Base-by-base conservation (phyloP, 2,888 invertebrate genomes). In the Nudaria mundana region DNA sequence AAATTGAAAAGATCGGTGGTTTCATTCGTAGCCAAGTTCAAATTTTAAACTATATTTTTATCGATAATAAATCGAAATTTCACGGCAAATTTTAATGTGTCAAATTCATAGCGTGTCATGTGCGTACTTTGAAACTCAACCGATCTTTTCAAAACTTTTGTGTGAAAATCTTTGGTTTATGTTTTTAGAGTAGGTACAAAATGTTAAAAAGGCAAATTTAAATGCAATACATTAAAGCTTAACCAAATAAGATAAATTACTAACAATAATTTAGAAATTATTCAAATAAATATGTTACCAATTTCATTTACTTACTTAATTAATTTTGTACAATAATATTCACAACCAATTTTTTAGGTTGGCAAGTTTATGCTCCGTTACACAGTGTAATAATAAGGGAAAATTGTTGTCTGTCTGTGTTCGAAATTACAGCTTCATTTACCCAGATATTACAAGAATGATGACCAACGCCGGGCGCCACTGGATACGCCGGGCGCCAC, bases 161-260 rank as follows among this genome's bases (percentile, higher is more conserved):
- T 42, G 37, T 52, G 39, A 59, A 47, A 56, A 54, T 56, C 57
- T 56, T 56, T 56, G 56, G 56, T 18, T 46, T n/a, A 26, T 41
- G 23, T 39, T 48, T n/a, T 56, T 56, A 48, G 57, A 37, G 51
- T 45, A 54, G 42, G 42, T 44, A 45, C 44, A 44, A n/a, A n/a
- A 37, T 55, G 40, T 48, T 48, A 41, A 23, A 41, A 37, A 23
- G 35, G 28, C 48, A 44, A n/a, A 48, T 48, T 39, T 43, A 48
- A 43, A 43, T 35, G 43, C 49, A 48, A 50, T 44, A 51, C 42
- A 54, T 60, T 61, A 59, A 63, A 65, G 56, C 63, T 61, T 49
- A 58, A 35, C 39, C 40, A 45, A 45, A 45, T 30, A 51, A 36
- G 40, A 42, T 37, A 36, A 44, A 45, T 26, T 48, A 53, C 47